Conservation (phyloP, 2,113 vertebrate species). For the Calidris pugnax region DNA sequence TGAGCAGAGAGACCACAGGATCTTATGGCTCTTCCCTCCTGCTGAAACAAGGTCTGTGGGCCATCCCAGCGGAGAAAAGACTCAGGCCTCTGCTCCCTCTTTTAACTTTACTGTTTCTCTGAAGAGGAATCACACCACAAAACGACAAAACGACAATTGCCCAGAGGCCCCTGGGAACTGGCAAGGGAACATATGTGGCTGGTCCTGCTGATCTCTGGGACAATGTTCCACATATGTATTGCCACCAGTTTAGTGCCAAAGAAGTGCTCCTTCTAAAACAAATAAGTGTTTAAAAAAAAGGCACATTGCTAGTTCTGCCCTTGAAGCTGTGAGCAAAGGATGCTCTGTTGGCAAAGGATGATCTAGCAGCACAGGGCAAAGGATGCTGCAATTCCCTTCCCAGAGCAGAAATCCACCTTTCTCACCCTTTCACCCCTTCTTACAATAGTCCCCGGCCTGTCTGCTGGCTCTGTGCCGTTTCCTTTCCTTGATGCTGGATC, state of each 20-base stretch:
- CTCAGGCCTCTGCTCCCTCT: not conserved
- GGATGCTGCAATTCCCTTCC: not conserved
- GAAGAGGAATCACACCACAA: not conserved
- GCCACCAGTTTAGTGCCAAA: not conserved
- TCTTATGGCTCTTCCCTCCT: not conserved
- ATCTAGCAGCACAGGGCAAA: not conserved
- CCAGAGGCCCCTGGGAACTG: not conserved
- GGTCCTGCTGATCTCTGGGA: not conserved
- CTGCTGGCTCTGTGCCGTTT: not conserved
- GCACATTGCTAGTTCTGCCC: not conserved
- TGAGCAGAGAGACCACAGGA: not conserved
- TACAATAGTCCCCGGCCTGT: not conserved
- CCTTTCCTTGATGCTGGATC: not conserved
- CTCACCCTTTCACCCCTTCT: not conserved
- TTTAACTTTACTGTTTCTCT: not conserved
- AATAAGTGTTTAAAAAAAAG: not conserved
- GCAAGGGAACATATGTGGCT: not conserved
- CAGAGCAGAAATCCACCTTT: not conserved
- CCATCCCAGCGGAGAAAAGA: not conserved
- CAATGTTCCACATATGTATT: rapidly evolving
- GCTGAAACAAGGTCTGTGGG: not conserved
- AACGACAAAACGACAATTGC: not conserved
- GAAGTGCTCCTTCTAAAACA: not conserved
- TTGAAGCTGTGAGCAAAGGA: not conserved
- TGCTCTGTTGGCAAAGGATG: not conserved